Base-by-base conservation (phyloP, 1,140 invertebrate genomes). In the Coboldia fuscipes region DNA sequence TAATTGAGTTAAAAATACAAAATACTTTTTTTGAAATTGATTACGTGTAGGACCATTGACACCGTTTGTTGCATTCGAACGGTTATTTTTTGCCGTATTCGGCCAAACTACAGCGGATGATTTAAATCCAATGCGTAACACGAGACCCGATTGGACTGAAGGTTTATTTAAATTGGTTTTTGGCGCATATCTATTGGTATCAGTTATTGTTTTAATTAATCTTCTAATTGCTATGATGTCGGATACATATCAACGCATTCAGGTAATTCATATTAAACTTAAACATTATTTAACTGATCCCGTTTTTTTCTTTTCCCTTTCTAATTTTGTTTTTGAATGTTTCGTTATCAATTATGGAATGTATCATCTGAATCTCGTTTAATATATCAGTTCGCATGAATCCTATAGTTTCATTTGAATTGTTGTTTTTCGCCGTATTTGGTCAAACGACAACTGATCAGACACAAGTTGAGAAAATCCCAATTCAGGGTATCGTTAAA, bases 161-260 rank as follows among this genome's bases (percentile, higher is more conserved):
- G 72, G 67, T 55, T 68, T 80, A 41, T 81, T 80, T 67, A 81
- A 80, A 63, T 59, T 75, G 50, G 74, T 90, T 38, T 96, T 96
- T 61, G 90, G 88, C 42, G 75, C 86, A 48, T 97, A 96, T 72
- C 83, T 96, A 73, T 74, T 96, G 70, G 86, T 97, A 51, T 90
- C 88, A 40, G 78, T 97, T 44, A 82, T 97, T 58, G 93, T 97
- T 46, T 72, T 97, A 45, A 92, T 97, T 63, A 97, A 96, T 67
- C 72, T 97, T 51, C 75, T 97, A 46, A 97, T 97, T 73, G 93
- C 93, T 63, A 97, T 97, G 93, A 97, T 97, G 90, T 92, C 86
- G 50, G 90, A 97, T 67, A 97, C 93, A 44, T 97, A 97, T 59
- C 90, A 97, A 60, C 69, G 92, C 43, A 97, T 97, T 52, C 83